phyloP scores from a whole-genome alignment of 2,113 vertebrate species.

The Microcebus lehilahytsara region DNA sequence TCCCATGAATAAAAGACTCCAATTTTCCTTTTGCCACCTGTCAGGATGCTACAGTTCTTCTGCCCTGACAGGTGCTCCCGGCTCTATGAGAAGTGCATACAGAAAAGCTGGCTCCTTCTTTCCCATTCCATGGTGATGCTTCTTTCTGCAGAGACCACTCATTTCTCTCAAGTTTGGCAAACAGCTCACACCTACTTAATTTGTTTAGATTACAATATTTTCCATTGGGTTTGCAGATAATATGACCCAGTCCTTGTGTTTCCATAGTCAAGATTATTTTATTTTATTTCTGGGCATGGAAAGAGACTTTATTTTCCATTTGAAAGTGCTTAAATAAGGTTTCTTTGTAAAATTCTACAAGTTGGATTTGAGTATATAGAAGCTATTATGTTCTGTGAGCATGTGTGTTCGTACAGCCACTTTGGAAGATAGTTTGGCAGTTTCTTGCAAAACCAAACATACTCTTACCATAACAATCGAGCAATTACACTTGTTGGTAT shows the following conservation, averaged over 20 bases:
- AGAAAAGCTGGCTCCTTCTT: not conserved
- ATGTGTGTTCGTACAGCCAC: not conserved
- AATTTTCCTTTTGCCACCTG: not conserved
- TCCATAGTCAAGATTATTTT: not conserved
- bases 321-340: not conserved
- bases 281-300: not conserved
- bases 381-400: not conserved
- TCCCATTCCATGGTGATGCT: not conserved
- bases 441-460: not conserved
- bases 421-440: not conserved
- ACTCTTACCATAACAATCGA: not conserved
- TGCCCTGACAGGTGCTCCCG: not conserved
- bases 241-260: not conserved
- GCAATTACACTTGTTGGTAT: not conserved
- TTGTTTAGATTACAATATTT: not conserved
- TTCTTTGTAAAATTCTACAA: not conserved
- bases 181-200: not conserved
- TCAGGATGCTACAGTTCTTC: not conserved
- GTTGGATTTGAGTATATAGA: not conserved
- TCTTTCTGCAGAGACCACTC: not conserved
- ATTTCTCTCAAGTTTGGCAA: not conserved
- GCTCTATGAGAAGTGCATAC: not conserved
- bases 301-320: constrained; percentile 32
- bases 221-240: not conserved
- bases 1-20: not conserved